Evolutionary conservation across 1,140 invertebrate genomes (phyloP).

Genomic region (Pachyrhynchus sulphureomaculatus): DNA sequence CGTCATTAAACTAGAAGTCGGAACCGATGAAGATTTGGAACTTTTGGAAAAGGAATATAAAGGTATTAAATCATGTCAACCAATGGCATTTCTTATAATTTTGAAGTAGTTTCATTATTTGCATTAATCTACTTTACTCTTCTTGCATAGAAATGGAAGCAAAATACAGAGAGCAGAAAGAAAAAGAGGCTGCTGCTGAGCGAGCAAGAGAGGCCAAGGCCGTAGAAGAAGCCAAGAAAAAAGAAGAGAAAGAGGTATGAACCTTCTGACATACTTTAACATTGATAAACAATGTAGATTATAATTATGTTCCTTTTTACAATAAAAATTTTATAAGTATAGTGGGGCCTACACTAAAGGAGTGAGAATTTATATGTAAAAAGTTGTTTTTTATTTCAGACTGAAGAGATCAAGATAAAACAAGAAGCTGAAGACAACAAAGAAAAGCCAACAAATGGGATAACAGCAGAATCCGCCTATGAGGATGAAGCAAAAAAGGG

Average conservation of each 20-base stretch:
- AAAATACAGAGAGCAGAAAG: conserved; percentile 50
- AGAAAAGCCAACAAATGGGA: conserved; percentile 42
- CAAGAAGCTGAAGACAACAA: conserved; percentile 36
- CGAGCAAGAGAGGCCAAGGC: conserved; percentile 43
- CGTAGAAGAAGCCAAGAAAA: conserved; percentile 35
- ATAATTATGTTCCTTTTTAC: too few relatives aligned
- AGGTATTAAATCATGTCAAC: conserved; percentile 35
- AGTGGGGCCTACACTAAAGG: too few relatives aligned
- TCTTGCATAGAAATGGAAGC: conserved; percentile 50
- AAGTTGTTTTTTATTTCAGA: not conserved
- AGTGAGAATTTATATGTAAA: too few relatives aligned
- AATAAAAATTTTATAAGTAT: too few relatives aligned
- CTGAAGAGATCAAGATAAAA: conserved; percentile 36
- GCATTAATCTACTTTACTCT: not conserved
- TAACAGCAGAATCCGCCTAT: conserved; percentile 37
- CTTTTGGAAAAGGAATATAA: conserved; percentile 65
- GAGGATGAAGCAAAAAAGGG: conserved; percentile 44
- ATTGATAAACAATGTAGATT: too few relatives aligned
- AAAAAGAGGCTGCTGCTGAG: conserved; percentile 47
- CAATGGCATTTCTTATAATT: not conserved
- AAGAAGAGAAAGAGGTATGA: conserved; percentile 42
- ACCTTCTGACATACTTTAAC: too few relatives aligned
- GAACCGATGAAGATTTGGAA: conserved; percentile 91
- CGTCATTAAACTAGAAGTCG: conserved; percentile 96
- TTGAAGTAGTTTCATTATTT: not conserved